A percentile compares a stretch with the other conserved stretches of the same genome.
Evolutionary conservation across 2,797 vertebrate genomes (phyloP).

Genomic region (Carduelis carduelis): DNA sequence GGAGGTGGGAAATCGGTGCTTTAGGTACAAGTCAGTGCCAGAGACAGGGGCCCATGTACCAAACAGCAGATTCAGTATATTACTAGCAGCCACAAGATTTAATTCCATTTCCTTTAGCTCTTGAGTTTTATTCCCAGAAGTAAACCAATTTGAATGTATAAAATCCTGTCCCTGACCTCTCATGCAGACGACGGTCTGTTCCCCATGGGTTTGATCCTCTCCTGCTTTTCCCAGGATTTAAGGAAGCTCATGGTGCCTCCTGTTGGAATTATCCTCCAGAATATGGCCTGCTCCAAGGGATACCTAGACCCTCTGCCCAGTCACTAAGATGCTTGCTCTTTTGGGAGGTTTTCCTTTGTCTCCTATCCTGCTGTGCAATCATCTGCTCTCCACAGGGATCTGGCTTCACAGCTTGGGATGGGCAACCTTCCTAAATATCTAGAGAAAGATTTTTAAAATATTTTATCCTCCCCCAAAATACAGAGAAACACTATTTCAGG

Average conservation of each 20-base stretch:
- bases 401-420: neutral
- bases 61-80: neutral
- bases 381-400: neutral
- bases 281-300: neutral
- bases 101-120: neutral
- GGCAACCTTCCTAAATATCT: neutral
- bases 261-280: neutral
- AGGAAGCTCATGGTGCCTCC: neutral
- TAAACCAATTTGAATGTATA: neutral
- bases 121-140: neutral
- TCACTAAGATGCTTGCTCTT: neutral
- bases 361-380: neutral
- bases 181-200: neutral
- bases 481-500: neutral
- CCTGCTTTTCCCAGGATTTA: neutral
- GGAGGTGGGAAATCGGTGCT: neutral
- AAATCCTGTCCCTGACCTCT: neutral
- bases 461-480: neutral
- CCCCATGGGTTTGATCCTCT: neutral
- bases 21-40: neutral
- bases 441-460: neutral
- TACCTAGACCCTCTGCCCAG: neutral
- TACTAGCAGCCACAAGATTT: neutral
- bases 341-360: neutral
- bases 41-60: fast-evolving